These are phyloP conservation scores for Lanistes nyassanus DNA, from an alignment of 1,140 invertebrate species.

Conservation along the genomic window DNA sequence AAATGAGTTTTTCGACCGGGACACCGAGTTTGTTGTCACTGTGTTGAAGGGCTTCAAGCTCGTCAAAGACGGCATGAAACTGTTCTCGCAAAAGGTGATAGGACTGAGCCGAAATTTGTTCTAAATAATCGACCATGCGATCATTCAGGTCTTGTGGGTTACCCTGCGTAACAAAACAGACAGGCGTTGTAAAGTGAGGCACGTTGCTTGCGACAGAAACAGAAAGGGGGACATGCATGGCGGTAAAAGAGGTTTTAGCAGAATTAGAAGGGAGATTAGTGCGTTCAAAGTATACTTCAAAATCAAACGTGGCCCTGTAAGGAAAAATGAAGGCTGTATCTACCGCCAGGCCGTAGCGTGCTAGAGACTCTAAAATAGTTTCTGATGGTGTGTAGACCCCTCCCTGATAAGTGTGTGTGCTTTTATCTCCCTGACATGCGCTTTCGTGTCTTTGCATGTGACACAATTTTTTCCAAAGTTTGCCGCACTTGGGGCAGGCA, in stretches of 20 bases:
- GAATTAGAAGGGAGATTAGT: too few species aligned
- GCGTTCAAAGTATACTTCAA: background rate
- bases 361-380: background rate
- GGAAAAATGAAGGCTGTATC: background rate
- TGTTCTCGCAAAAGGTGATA: too few species aligned
- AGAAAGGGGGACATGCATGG: background rate
- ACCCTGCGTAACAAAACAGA: background rate
- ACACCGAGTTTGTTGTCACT: too few species aligned
- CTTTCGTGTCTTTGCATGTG: background rate
- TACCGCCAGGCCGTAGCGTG: background rate
- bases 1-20: too few species aligned
- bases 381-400: background rate
- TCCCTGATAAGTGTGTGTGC: background rate
- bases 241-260: background rate
- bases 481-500: background rate
- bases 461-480: slow-evolving; percentile 1
- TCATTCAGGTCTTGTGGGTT: background rate
- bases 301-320: slow-evolving; percentile 4
- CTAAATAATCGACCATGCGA: background rate
- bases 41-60: too few species aligned
- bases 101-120: background rate
- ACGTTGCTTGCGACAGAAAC: slow-evolving; percentile 1
- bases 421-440: background rate
- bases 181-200: background rate
- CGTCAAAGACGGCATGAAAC: too few species aligned